Percentiles rank a stretch among this genome's conserved stretches.
These are phyloP conservation scores for Eupithecia dodoneata DNA, from an alignment of 2,888 invertebrate species.

Conservation along the genomic window DNA sequence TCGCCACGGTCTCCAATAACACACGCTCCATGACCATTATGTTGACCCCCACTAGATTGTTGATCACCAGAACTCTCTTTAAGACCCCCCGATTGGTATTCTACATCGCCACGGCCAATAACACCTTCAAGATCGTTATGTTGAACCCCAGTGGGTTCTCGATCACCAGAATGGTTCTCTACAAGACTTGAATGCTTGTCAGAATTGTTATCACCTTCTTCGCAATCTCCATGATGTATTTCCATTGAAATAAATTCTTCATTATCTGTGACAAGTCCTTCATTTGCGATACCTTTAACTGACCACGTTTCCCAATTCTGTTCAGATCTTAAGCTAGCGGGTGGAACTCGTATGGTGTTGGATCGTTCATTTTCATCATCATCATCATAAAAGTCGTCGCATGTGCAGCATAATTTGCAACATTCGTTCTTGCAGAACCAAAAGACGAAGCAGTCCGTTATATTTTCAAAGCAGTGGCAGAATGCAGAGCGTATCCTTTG, in stretches of 20 bases:
- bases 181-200: neutral
- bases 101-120: neutral
- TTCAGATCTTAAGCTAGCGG: neutral
- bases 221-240: neutral
- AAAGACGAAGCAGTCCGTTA: slow-evolving; percentile 24
- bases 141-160: neutral
- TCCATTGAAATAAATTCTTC: neutral
- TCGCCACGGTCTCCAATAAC: neutral
- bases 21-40: neutral
- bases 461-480: slow-evolving; percentile 12
- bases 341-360: neutral
- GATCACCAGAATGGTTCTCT: neutral
- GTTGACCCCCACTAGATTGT: neutral
- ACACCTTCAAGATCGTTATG: neutral
- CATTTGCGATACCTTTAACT: neutral
- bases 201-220: neutral
- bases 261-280: neutral
- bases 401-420: slow-evolving; percentile 27
- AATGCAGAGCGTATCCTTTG: slow-evolving; percentile 19
- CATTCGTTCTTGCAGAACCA: slow-evolving; percentile 32
- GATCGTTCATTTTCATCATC: slow-evolving; percentile 2
- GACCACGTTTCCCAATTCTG: neutral
- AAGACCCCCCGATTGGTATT: neutral
- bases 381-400: slow-evolving; percentile 12
- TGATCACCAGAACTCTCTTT: slow-evolving; percentile 1